Evolutionary conservation across 2,113 vertebrate genomes (phyloP), one percentile per base, ranked within the genome.

Genomic region (Sphyrna mokarran): DNA sequence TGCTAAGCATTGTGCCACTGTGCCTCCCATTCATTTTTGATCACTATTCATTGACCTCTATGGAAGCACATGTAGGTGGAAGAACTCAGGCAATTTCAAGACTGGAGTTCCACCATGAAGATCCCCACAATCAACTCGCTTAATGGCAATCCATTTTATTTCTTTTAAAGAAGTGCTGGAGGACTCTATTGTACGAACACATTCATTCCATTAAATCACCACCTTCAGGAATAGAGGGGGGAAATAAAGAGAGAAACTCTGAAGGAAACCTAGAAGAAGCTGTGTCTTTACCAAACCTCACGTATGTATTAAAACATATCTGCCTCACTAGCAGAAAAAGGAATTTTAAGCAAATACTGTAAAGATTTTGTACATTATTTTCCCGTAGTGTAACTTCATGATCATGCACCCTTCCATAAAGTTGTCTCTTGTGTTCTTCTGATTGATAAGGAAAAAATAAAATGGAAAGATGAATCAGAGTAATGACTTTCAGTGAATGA

Each of bases 381-480:
- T 69, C 68, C 40, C 23, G 48, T 54, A 48, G 40, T 26, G 13
- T 13, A 40, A 72, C 23, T 95, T 54, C 43, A 54, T 13, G 72
- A 22, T 23, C 9, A 43, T 94, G 68, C 26, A 48, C 29, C 37
- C 37, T 68, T 0, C 8, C 63, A 68, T 68, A 95, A 95, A 95
- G 29, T 48, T 72, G 37, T 95, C 40, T 95, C 40, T 54, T 16
- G 11, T 72, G 10, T 72, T 26, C 37, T 70, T 70, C 91, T 94
- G 63, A 94, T 70, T 95, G 9, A 11, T 95, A 48, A 43, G 43
- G 93, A 40, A 26, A 95, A 95, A 95, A 70, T 48, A 95, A 54
- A 95, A 95, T 89, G 48, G 23, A 66, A 63, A 95, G 40, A 72
- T 95, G 93, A 95, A 48, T 72, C 22, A 72, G 23, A 0, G 10